phyloP scores from a whole-genome alignment of 30 jellyfish, hydroid and myxozoan genomes.

The Turritopsis rubra region DNA sequence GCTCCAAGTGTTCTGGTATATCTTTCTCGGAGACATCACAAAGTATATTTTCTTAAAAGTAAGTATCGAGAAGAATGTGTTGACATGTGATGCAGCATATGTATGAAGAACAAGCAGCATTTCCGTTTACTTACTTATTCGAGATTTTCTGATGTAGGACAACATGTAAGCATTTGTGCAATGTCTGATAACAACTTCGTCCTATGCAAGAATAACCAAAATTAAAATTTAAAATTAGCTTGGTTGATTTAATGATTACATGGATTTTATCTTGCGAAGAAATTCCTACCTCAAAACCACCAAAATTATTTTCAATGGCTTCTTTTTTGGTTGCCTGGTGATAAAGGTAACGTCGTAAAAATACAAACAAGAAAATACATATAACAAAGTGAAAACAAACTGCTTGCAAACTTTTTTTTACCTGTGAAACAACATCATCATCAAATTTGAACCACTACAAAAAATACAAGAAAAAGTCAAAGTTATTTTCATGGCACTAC shows the following conservation, averaged over 20 bases:
- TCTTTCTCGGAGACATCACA: slow-evolving; percentile 68
- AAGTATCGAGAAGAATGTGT: too few relatives aligned
- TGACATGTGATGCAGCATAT: neutral
- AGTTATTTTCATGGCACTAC: neutral
- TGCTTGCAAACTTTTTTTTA: neutral
- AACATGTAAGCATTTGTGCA: slow-evolving; percentile 97
- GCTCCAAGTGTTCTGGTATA: slow-evolving; percentile 81
- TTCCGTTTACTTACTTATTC: slow-evolving; percentile 67
- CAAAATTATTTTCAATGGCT: slow-evolving; percentile 89
- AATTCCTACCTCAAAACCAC: slow-evolving; percentile 96
- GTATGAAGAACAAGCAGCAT: neutral
- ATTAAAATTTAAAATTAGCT: too few relatives aligned
- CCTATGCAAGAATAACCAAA: slow-evolving; percentile 31
- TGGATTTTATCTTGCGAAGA: too few relatives aligned
- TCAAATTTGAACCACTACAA: slow-evolving; percentile 96
- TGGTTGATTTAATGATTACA: too few relatives aligned
- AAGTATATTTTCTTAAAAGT: slow-evolving; percentile 51
- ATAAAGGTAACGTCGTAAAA: too few relatives aligned
- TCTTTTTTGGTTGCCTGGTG: slow-evolving; percentile 82
- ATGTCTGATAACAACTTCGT: slow-evolving; percentile 71
- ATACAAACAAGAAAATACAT: too few relatives aligned
- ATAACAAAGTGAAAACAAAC: neutral
- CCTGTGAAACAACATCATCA: slow-evolving; percentile 96
- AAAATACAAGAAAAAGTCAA: neutral
- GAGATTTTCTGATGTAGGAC: slow-evolving; percentile 65